These are phyloP conservation scores for Brachionus asplanchnoidis DNA, from an alignment of 1,140 invertebrate genomes.

Conservation along the genomic window DNA sequence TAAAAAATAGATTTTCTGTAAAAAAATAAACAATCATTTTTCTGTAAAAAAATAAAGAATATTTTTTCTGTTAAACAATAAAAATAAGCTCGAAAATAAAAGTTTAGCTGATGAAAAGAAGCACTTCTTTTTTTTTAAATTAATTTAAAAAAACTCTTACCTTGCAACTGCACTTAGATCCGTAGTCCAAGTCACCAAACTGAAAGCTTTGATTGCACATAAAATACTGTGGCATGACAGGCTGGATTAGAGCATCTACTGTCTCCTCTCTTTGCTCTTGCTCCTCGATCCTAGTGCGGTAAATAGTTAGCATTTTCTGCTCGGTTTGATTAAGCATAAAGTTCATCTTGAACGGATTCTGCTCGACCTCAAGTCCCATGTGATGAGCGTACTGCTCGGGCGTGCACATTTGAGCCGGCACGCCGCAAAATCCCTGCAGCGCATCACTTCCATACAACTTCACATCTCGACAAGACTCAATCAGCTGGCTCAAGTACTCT, in stretches of 20 bases:
- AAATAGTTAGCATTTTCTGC: background rate
- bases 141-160: background rate
- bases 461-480: constrained; percentile 1
- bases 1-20: too few species aligned
- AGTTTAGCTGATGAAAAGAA: background rate
- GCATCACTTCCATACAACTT: constrained; percentile 30
- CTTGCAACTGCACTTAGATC: constrained; percentile 32
- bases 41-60: too few species aligned
- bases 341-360: constrained; percentile 23
- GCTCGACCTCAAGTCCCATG: background rate
- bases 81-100: too few species aligned
- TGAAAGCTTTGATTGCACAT: constrained; percentile 9
- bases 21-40: too few species aligned
- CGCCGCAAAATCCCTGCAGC: constrained; percentile 22
- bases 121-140: background rate
- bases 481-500: background rate
- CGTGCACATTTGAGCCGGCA: constrained; percentile 9
- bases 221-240: background rate
- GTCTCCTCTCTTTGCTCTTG: background rate
- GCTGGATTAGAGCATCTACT: background rate
- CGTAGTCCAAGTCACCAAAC: constrained; percentile 25
- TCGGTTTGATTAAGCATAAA: constrained; percentile 4
- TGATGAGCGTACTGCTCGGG: background rate
- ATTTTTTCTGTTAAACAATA: too few species aligned
- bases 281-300: background rate